These are phyloP conservation scores for Boloria selene DNA, from an alignment of 2,888 invertebrate genomes.

Conservation along the genomic window DNA sequence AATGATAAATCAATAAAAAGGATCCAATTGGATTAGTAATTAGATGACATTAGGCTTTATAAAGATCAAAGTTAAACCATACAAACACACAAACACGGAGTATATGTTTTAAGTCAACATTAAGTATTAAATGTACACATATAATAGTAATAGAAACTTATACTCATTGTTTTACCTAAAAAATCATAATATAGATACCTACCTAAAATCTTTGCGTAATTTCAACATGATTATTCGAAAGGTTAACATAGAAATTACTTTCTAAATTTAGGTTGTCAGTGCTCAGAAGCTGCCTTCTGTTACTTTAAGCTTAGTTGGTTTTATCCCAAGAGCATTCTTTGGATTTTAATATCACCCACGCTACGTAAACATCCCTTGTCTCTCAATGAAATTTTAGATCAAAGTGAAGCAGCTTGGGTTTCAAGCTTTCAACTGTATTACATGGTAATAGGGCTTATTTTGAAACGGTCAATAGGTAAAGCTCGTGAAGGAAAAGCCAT, in stretches of 20 bases:
- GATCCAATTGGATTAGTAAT: too few relatives aligned
- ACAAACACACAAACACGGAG: too few relatives aligned
- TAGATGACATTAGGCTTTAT: too few relatives aligned
- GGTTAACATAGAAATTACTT: constrained; percentile 18
- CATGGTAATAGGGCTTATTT: background rate
- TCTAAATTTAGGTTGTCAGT: constrained; percentile 1
- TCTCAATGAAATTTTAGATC: background rate
- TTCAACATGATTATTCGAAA: background rate
- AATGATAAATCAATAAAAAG: too few relatives aligned
- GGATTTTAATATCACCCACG: constrained; percentile 20
- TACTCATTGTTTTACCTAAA: too few relatives aligned
- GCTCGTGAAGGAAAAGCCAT: constrained; percentile 20
- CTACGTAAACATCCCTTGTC: constrained; percentile 7
- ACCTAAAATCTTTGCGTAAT: background rate
- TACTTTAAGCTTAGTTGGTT: background rate
- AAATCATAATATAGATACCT: too few relatives aligned
- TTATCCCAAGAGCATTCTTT: constrained; percentile 3
- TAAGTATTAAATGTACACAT: too few relatives aligned
- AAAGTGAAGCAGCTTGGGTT: too few relatives aligned
- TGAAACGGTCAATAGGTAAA: background rate
- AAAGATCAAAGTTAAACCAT: too few relatives aligned
- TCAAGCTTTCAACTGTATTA: background rate
- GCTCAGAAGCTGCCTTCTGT: background rate
- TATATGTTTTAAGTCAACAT: too few relatives aligned
- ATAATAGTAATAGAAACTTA: too few relatives aligned